phyloP scores from a whole-genome alignment of 2,797 vertebrate genomes.

The Spatula clypeata region DNA sequence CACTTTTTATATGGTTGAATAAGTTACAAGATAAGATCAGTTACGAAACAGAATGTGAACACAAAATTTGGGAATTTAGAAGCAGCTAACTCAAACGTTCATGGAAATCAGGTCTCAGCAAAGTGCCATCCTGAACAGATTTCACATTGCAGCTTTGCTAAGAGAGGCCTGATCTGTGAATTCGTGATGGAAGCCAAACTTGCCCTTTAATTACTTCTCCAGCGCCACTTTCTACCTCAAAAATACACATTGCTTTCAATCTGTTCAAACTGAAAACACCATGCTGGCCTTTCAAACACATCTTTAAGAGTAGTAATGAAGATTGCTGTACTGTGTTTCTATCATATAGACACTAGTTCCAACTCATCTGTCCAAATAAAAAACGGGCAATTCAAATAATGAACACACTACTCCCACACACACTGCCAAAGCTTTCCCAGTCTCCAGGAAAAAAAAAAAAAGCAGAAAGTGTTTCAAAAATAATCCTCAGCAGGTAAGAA shows the following conservation, averaged over 20 bases:
- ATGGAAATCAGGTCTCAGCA: neutral
- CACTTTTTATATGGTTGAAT: too few relatives aligned
- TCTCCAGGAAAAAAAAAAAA: neutral
- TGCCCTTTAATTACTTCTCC: neutral
- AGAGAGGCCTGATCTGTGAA: neutral
- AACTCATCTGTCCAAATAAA: neutral
- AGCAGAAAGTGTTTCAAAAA: neutral
- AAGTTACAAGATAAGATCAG: neutral
- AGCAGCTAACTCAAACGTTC: neutral
- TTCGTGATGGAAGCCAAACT: neutral
- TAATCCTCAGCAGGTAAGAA: neutral
- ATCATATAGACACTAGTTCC: neutral
- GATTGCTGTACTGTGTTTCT: neutral
- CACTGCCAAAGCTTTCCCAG: neutral
- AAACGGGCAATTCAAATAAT: neutral
- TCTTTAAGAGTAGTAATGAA: neutral
- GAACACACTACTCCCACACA: neutral
- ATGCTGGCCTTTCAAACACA: neutral
- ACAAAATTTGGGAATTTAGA: neutral
- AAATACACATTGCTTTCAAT: neutral
- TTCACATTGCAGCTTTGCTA: neutral
- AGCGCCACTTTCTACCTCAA: neutral
- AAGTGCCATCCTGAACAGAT: neutral
- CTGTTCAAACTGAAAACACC: neutral
- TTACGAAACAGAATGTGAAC: neutral